A percentile compares a stretch with the other conserved stretches of the same genome.
These are phyloP conservation scores for Oscheius sp. DNA, from an alignment of 2,888 invertebrate genomes.

Conservation along the genomic window DNA sequence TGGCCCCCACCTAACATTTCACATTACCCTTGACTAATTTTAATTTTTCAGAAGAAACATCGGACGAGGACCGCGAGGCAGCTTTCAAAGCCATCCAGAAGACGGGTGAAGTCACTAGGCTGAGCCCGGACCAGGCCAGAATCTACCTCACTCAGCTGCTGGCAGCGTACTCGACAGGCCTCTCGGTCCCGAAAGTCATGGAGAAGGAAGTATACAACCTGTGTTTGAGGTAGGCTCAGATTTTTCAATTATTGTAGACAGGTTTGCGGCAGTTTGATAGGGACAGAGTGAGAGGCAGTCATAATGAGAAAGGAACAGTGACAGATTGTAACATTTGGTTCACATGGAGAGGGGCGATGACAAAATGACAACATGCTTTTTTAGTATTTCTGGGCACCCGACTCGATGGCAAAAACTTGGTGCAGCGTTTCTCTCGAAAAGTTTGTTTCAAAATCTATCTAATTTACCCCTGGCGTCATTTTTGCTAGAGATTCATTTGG, in stretches of 20 bases:
- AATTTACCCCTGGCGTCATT: too few relatives aligned
- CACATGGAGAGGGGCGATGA: too few relatives aligned
- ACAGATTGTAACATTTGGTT: too few relatives aligned
- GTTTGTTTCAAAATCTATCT: too few relatives aligned
- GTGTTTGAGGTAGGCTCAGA: background rate
- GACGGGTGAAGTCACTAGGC: background rate
- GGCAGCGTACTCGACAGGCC: background rate
- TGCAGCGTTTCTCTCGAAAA: too few relatives aligned
- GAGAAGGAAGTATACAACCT: constrained; percentile 2
- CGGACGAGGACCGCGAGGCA: constrained; percentile 17
- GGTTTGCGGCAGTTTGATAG: background rate
- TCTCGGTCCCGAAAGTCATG: background rate
- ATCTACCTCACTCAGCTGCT: constrained; percentile 13
- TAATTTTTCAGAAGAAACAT: constrained; percentile 8
- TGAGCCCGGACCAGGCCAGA: constrained; percentile 18
- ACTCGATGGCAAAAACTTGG: too few relatives aligned
- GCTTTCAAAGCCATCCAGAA: background rate
- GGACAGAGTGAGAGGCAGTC: too few relatives aligned
- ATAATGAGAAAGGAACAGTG: too few relatives aligned
- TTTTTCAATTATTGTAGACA: background rate
- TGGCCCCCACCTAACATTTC: too few relatives aligned
- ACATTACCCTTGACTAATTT: background rate
- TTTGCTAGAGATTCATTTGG: too few relatives aligned
- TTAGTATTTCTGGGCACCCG: too few relatives aligned
- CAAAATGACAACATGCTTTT: too few relatives aligned